A percentile compares a stretch with the other conserved stretches of the same genome.
phyloP scores from a whole-genome alignment of 2,113 vertebrate species.

The Ictalurus punctatus region DNA sequence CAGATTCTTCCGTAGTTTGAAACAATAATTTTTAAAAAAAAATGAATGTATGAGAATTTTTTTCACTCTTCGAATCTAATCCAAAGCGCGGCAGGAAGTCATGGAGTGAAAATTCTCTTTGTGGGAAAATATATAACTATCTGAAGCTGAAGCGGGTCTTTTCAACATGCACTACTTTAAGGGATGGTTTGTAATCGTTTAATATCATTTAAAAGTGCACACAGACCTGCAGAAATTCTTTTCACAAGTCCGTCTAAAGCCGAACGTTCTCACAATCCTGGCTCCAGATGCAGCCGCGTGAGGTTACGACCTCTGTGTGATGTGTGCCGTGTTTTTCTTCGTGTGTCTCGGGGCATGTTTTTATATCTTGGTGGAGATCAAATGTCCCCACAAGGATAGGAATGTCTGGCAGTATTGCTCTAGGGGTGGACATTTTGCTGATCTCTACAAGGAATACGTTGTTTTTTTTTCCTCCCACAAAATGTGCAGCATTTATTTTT shows the following conservation, averaged over 20 bases:
- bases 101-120: too few species aligned
- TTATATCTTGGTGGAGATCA: background rate
- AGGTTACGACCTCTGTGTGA: background rate
- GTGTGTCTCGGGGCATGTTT: background rate
- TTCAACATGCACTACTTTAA: background rate
- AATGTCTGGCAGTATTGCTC: background rate
- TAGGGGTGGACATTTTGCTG: background rate
- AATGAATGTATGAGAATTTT: too few species aligned
- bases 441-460: background rate
- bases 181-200: background rate
- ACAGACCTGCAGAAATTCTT: background rate
- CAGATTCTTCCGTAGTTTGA: too few species aligned
- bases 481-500: background rate
- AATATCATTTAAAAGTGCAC: background rate
- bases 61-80: background rate
- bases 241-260: background rate
- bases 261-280: background rate
- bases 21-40: too few species aligned
- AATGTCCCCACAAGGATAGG: background rate
- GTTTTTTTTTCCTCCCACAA: background rate
- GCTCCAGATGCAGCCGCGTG: background rate
- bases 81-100: too few species aligned
- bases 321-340: background rate
- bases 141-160: background rate
- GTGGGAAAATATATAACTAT: too few species aligned